Evolutionary conservation across 2,797 vertebrate genomes (phyloP).

Genomic region (Chrysocyon brachyurus): DNA sequence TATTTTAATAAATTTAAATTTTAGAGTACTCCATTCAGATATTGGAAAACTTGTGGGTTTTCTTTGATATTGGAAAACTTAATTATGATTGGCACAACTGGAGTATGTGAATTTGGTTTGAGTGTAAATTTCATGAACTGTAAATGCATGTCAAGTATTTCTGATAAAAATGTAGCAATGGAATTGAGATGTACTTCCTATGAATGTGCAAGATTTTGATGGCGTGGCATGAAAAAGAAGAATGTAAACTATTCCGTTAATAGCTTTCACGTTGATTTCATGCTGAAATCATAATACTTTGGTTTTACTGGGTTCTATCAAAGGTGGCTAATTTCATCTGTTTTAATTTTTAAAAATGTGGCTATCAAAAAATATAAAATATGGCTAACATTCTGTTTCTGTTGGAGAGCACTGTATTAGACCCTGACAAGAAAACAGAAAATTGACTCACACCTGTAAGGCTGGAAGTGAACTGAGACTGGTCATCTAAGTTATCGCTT

Average conservation of each 20-base stretch:
- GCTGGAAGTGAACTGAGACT: not conserved
- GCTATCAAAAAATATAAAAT: slow-evolving; percentile 5
- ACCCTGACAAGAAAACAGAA: not conserved
- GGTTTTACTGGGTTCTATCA: not conserved
- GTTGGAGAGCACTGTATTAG: not conserved
- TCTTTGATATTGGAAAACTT: not conserved
- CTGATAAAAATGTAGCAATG: not conserved
- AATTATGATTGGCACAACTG: not conserved
- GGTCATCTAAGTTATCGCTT: too few species aligned
- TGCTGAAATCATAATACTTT: not conserved
- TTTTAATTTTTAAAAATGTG: not conserved
- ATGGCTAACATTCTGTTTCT: not conserved
- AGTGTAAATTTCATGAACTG: not conserved
- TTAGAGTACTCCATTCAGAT: not conserved
- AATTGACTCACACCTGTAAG: not conserved
- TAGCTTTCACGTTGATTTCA: not conserved
- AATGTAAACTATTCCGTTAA: not conserved
- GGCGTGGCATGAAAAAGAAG: not conserved
- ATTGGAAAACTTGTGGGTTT: not conserved
- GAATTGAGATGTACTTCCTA: not conserved
- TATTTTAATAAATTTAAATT: not conserved
- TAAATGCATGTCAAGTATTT: not conserved
- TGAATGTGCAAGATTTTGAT: not conserved
- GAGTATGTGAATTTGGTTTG: not conserved
- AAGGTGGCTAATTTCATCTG: not conserved